Conservation (phyloP, 2,113 vertebrate genomes). For the Sigmodon hispidus region DNA sequence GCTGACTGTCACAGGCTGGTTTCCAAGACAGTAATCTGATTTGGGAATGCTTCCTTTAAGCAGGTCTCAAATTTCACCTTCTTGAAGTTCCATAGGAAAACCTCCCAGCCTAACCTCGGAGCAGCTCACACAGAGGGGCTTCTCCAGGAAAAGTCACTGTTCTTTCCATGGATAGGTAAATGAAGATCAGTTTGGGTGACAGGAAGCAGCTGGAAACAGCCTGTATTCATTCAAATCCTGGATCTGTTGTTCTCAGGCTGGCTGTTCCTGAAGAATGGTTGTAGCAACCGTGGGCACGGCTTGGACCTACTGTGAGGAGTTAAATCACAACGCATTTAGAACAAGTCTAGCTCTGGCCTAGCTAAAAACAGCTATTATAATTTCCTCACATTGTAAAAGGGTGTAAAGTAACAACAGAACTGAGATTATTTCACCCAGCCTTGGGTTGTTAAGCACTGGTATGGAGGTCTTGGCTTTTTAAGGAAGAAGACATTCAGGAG, state of each 20-base stretch:
- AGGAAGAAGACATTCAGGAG: conserved; percentile 59
- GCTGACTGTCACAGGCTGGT: conserved; percentile 65
- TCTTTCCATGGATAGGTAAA: background rate
- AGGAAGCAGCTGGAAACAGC: background rate
- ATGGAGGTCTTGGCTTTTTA: conserved; percentile 66
- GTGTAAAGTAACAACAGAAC: conserved; percentile 58
- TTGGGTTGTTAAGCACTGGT: conserved; percentile 48
- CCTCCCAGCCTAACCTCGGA: background rate
- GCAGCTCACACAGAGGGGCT: background rate
- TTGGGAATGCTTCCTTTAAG: conserved; percentile 69
- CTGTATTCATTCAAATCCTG: conserved; percentile 52
- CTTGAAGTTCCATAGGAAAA: conserved; percentile 26
- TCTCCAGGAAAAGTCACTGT: background rate
- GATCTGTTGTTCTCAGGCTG: background rate
- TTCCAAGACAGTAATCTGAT: conserved; percentile 69
- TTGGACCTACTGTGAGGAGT: background rate
- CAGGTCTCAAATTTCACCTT: conserved; percentile 68
- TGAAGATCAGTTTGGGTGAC: background rate
- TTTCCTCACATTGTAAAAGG: background rate
- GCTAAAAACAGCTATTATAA: conserved; percentile 39
- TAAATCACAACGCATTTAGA: conserved; percentile 40
- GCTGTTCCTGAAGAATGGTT: background rate
- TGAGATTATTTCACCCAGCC: conserved; percentile 8
- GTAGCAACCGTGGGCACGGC: conserved; percentile 12
- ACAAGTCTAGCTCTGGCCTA: conserved; percentile 6